Conservation (phyloP, 1,140 invertebrate genomes). For the Macrobrachium rosenbergii region DNA sequence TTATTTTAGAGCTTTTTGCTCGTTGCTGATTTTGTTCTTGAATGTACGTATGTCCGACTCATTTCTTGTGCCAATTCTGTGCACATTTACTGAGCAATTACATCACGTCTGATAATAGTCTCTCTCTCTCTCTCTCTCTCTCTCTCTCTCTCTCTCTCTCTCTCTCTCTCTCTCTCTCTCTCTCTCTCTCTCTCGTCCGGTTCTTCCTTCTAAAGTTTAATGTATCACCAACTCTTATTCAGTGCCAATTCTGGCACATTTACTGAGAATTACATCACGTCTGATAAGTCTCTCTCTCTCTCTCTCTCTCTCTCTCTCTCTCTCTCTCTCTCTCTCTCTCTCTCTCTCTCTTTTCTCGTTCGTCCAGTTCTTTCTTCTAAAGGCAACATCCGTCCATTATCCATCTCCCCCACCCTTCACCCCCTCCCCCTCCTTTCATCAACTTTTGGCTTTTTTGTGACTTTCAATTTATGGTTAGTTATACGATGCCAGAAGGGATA, state of each 20-base stretch:
- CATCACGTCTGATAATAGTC: no score
- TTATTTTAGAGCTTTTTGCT: no score
- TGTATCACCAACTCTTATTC: background rate
- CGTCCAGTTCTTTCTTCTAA: background rate
- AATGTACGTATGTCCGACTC: no score
- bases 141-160: slow-evolving; percentile 33
- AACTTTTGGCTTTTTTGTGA: background rate
- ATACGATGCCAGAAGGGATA: background rate
- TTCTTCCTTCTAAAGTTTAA: background rate
- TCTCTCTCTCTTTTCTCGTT: background rate
- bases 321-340: background rate
- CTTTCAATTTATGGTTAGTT: background rate
- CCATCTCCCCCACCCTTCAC: background rate
- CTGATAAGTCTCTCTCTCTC: background rate
- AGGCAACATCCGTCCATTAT: background rate
- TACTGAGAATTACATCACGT: no score
- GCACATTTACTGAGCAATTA: no score
- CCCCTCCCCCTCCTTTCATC: no score
- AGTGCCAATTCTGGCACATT: no score
- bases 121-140: no score
- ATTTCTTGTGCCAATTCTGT: no score
- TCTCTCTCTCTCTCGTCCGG: slow-evolving; percentile 24
- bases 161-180: background rate
- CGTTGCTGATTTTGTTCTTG: no score
- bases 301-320: slow-evolving; percentile 18